Evolutionary conservation across 2,888 invertebrate species (phyloP).

Genomic region (Labia minor): DNA sequence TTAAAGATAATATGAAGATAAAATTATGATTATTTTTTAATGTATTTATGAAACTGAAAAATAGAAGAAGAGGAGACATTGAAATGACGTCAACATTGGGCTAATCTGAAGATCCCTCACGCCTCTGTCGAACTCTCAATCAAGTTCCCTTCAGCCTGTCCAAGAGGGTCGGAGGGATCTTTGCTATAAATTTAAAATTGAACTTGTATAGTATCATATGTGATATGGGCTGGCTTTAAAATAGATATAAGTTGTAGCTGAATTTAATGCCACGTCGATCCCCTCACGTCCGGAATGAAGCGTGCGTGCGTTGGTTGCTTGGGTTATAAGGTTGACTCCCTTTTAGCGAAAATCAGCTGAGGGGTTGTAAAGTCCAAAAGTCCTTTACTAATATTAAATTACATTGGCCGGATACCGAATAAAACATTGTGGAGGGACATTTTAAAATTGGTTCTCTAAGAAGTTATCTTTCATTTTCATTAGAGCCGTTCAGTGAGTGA

Average conservation of each 20-base stretch:
- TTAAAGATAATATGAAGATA: no score
- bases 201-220: constrained; percentile 13
- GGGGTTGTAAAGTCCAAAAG: not conserved
- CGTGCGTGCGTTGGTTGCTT: not conserved
- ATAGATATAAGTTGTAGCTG: constrained; percentile 5
- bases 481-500: not conserved
- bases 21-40: no score
- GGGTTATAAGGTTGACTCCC: not conserved
- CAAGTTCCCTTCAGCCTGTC: not conserved
- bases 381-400: not conserved
- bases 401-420: not conserved
- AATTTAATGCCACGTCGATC: not conserved
- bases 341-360: not conserved
- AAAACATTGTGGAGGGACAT: not conserved
- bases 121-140: not conserved
- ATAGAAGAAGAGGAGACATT: no score
- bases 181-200: constrained; percentile 8
- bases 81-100: not conserved
- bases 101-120: not conserved
- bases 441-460: not conserved
- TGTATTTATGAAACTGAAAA: no score
- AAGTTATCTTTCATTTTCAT: not conserved
- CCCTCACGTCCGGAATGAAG: not conserved
- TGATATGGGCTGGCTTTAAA: constrained; percentile 1
- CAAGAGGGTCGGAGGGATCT: not conserved